Percentiles rank a stretch among this genome's conserved stretches.
phyloP scores from a whole-genome alignment of 2,797 vertebrate genomes.

The Austrolebias charrua region DNA sequence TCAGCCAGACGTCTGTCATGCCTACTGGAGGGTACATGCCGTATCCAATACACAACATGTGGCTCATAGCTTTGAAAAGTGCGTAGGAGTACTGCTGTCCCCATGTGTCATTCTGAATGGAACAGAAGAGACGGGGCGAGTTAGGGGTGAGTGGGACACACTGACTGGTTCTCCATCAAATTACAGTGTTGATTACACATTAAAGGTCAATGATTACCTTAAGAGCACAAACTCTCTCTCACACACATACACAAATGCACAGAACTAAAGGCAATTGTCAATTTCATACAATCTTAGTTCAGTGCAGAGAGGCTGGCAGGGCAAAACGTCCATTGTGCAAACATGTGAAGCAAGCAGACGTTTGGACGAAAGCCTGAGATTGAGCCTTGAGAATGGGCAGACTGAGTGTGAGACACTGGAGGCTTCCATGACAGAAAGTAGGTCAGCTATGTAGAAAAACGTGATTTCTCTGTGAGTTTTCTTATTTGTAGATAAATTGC shows the following conservation, averaged over 20 bases:
- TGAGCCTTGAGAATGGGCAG: conserved; percentile 54
- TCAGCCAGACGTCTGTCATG: conserved; percentile 98
- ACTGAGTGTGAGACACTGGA: conserved; percentile 58
- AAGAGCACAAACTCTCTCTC: conserved; percentile 38
- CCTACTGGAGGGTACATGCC: conserved; percentile 95
- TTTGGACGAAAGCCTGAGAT: conserved; percentile 63
- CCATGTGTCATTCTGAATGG: conserved; percentile 93
- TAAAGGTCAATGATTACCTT: conserved; percentile 51
- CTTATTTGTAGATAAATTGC: conserved; percentile 78
- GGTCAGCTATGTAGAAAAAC: conserved; percentile 80
- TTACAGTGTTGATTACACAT: conserved; percentile 32
- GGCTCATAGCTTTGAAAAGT: conserved; percentile 99
- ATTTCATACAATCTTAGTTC: conserved; percentile 32
- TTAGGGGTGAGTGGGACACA: conserved; percentile 43
- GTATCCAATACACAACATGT: conserved; percentile 98
- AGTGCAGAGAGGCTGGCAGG: conserved; percentile 43
- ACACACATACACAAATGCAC: conserved; percentile 13
- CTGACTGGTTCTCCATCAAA: conserved; percentile 21
- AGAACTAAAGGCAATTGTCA: conserved; percentile 48
- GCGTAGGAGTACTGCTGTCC: conserved; percentile 97
- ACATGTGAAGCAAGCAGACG: conserved; percentile 58
- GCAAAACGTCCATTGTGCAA: conserved; percentile 51
- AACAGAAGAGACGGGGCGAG: conserved; percentile 55
- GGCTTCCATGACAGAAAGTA: conserved; percentile 70
- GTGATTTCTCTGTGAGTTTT: conserved; percentile 71